Evolutionary conservation across 2,888 invertebrate species (phyloP).

Genomic region (Eremobia ochroleuca): DNA sequence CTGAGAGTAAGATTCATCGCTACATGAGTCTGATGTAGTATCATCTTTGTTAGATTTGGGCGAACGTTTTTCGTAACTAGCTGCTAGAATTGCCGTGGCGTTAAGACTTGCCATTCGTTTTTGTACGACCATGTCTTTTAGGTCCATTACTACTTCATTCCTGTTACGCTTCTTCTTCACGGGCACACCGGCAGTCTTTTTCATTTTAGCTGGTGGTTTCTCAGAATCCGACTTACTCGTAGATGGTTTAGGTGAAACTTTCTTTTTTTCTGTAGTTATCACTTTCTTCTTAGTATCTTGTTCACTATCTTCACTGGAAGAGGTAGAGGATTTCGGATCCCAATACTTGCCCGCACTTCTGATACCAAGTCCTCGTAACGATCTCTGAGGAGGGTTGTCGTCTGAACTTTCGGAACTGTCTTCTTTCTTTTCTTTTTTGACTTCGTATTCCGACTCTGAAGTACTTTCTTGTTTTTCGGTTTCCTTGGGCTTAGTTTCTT

Average conservation of each 20-base stretch:
- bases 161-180: conserved; percentile 91
- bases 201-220: conserved; percentile 87
- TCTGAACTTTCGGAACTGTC: conserved; percentile 89
- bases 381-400: conserved; percentile 90
- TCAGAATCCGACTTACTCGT: conserved; percentile 88
- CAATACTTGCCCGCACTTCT: conserved; percentile 95
- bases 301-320: conserved; percentile 91
- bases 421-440: conserved; percentile 83
- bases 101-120: conserved; percentile 98
- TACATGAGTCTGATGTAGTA: conserved; percentile 91
- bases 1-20: conserved; percentile 89
- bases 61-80: conserved; percentile 95
- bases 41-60: conserved; percentile 91
- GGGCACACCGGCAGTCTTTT: conserved; percentile 84
- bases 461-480: conserved; percentile 86
- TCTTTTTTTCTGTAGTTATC: conserved; percentile 84
- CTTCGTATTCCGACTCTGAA: conserved; percentile 89
- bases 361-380: conserved; percentile 93
- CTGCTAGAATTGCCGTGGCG: conserved; percentile 97
- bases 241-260: conserved; percentile 77
- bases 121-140: conserved; percentile 96
- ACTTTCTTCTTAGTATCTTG: conserved; percentile 85
- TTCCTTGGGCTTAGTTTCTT: conserved; percentile 85
- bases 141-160: conserved; percentile 93
- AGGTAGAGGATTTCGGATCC: conserved; percentile 94